Base-by-base conservation (phyloP, 1,140 invertebrate genomes). In the Trinorchestia longiramus region DNA sequence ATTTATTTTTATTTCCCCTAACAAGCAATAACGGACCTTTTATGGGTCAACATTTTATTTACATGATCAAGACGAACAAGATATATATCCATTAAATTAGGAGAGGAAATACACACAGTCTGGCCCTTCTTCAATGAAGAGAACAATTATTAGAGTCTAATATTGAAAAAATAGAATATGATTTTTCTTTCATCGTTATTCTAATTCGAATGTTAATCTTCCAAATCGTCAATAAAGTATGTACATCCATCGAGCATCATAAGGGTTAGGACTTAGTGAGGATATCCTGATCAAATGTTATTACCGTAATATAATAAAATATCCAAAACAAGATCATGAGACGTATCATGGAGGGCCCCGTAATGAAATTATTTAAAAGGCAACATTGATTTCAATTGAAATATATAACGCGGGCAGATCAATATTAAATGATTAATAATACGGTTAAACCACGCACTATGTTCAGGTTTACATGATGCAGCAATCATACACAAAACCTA, bases 161-260 rank as follows among this genome's bases (percentile, higher is more conserved):
- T 90, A 90, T 90, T 42, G 88, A 90, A 90, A 90, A 90, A 90
- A 90, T 90, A 90, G n/a, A 90, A 90, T 90, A 90, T 42, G 3
- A 40, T 90, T 90, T 90, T 77, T 77, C 62, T 77, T 77, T 77
- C 62, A 77, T 77, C n/a, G 88, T 90, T 90, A 90, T 43, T 15
- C 88, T 90, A 90, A 90, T 90, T 90, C 88, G 88, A 90, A 90
- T 90, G 88, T 90, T 90, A 90, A 90, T 90, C 88, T 90, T 90
- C 87, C 8, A 43, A 90, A 42, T 43, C 88, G 88, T 90, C n/a
- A 90, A 90, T 90, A 90, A 90, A 90, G 41, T 90, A 90, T 90
- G 88, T 43, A 90, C 88, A 90, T 90, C 15, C 62, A 77, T 42
- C 88, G 88, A 19, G 88, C n/a, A 90, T 90, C 28, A 90, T 28